Base-by-base conservation (phyloP, 2,113 vertebrate species). In the Excalfactoria chinensis region DNA sequence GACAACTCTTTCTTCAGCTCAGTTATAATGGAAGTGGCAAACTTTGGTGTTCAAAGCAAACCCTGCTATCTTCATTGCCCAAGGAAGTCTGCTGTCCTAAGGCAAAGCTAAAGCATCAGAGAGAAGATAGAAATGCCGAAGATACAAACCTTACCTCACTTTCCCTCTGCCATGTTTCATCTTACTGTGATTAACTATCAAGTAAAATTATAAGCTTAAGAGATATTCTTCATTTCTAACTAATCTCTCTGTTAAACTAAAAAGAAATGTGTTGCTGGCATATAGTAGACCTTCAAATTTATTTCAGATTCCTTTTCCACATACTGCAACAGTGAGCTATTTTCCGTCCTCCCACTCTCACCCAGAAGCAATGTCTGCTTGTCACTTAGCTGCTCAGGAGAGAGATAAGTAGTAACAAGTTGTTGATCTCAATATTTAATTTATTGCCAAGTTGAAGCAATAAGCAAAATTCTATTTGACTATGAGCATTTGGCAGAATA, bases 371-470 rank as follows among this genome's bases (percentile, higher is more conserved):
- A 88, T n/a, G 68, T 86, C 93, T 95, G 93, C 46, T 59, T 95
- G 87, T 93, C 88, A 95, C 89, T 88, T 91, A 92, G 71, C 68
- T 62, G 41, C 40, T 93, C 64, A 58, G 44, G 43, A 90, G 32
- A 86, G 74, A 93, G 49, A 37, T 81, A 93, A 94, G 73, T 78
- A 93, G 91, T 81, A 96, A 94, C 84, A 95, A 95, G 76, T 84
- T 89, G 76, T 77, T 93, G 91, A 97, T 73, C 95, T 95, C 93
- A 94, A 78, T 89, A 95, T 92, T 88, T 90, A 94, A 94, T 90
- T 96, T 94, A 94, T 77, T 91, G 79, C 92, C 82, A 90, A 80
- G 56, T 64, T 93, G 91, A 93, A 93, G 91, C n/a, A 75, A 86
- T 35, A 46, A 55, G 88, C 43, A 89, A 93, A 85, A 93, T 72